Evolutionary conservation across 1,140 invertebrate species (phyloP), one percentile per base, ranked within the genome.

Genomic region (Grapholita molesta): DNA sequence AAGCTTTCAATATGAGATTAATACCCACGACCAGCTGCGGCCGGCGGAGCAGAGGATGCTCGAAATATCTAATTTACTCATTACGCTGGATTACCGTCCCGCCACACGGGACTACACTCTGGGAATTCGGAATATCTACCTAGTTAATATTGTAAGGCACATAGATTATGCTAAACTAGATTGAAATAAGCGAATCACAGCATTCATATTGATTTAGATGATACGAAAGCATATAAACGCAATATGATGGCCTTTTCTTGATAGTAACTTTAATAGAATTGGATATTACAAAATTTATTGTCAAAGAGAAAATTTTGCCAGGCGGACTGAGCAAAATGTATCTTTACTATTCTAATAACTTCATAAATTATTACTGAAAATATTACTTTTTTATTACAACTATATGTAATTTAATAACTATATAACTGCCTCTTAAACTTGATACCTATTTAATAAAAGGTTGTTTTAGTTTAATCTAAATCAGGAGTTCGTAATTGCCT

Each of bases 21-120:
- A 25, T 61, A 61, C 25, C 55, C 24, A 30, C 55, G 24, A 28
- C 23, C 55, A 61, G 25, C 25, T 61, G 55, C n/a, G 55, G 55
- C 55, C 25, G 30, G 53, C 53, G 11, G 24, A 25, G 24, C 53
- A 28, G 53, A 57, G 53, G 53, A 21, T 53, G 38, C 42, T 48
- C 42, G 24, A 57, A 61, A 28, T 61, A 61, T 61, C 55, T 61
- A 61, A 28, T 61, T 61, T 61, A 61, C 55, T 61, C 55, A 61
- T 61, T 61, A 61, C 55, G 6, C 15, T 7, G 25, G 24, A 61
- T 61, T 61, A 61, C 55, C 55, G 30, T 28, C n/a, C 55, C 24
- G 25, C 28, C 24, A 48, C 25, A 28, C 24, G 55, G 55, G 55
- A 61, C 25, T 61, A 28, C 25, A 21, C 55, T 15, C 32, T n/a